These are phyloP conservation scores for Sebastes minor DNA, from an alignment of 2,797 vertebrate species.

Conservation along the genomic window DNA sequence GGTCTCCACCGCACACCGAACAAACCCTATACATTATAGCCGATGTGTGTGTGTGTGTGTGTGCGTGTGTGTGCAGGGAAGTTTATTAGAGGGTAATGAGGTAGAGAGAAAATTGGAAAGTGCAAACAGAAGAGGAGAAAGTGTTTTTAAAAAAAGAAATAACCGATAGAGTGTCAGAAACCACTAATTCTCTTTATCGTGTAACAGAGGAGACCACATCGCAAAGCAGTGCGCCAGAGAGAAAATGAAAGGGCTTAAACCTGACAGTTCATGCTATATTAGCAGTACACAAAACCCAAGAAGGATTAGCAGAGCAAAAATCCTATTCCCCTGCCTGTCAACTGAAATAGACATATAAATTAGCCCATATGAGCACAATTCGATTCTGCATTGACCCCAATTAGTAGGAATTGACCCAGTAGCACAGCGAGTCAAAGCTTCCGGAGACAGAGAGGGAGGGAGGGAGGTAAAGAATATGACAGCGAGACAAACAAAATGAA, in stretches of 20 bases:
- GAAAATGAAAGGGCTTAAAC: constrained; percentile 56
- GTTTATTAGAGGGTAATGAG: constrained; percentile 44
- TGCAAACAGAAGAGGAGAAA: constrained; percentile 1
- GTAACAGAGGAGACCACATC: constrained; percentile 24
- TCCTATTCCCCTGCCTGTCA: constrained; percentile 63
- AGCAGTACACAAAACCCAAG: constrained; percentile 56
- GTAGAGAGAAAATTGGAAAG: constrained; percentile 14
- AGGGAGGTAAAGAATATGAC: constrained; percentile 22
- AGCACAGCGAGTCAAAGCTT: constrained; percentile 39
- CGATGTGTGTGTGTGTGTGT: constrained; percentile 14
- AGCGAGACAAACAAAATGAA: constrained; percentile 49
- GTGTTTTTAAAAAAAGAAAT: neutral
- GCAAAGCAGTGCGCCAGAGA: constrained; percentile 18
- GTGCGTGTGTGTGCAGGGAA: neutral
- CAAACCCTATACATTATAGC: constrained; percentile 25
- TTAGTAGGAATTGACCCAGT: constrained; percentile 68
- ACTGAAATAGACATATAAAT: constrained; percentile 66
- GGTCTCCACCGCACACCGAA: constrained; percentile 36
- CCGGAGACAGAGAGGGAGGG: neutral
- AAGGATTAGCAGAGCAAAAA: constrained; percentile 62
- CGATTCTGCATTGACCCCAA: constrained; percentile 71
- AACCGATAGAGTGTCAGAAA: constrained; percentile 30
- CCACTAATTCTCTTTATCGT: constrained; percentile 40
- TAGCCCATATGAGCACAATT: constrained; percentile 61
- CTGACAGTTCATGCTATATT: constrained; percentile 68